Evolutionary conservation across 2,888 invertebrate species (phyloP).

Genomic region (Tholera decimalis): DNA sequence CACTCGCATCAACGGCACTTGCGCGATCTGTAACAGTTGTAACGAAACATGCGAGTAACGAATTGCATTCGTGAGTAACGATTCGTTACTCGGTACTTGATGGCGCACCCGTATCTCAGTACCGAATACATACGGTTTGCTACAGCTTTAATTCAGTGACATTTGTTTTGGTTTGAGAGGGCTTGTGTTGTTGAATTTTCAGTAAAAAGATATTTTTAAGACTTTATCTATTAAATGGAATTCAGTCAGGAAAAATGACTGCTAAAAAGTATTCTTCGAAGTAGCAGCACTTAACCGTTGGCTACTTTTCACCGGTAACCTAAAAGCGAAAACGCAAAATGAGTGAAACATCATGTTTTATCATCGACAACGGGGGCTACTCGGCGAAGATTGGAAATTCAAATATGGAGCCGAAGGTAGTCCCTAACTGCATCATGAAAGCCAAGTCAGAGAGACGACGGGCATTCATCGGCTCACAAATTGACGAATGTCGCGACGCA

Average conservation of each 20-base stretch:
- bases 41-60: no score
- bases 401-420: slow-evolving; percentile 93
- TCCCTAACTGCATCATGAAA: slow-evolving; percentile 99
- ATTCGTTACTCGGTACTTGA: no score
- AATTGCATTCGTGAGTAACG: no score
- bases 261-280: background rate
- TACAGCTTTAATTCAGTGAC: no score
- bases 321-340: slow-evolving; percentile 66
- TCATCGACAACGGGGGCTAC: slow-evolving; percentile 97
- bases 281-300: background rate
- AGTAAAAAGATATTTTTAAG: background rate
- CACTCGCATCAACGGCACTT: no score
- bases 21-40: no score
- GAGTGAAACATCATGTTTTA: slow-evolving; percentile 90
- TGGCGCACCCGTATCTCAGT: no score
- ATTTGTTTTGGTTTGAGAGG: slow-evolving; percentile 38
- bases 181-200: background rate
- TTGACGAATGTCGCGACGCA: slow-evolving; percentile 98
- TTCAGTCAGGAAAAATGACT: slow-evolving; percentile 8
- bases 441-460: slow-evolving; percentile 98
- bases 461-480: slow-evolving; percentile 97
- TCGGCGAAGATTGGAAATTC: slow-evolving; percentile 96
- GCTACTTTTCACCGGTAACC: slow-evolving; percentile 68
- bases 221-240: background rate
- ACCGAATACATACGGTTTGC: no score